Conservation (phyloP, 2,888 invertebrate species). For the Sepioteuthis lessoniana region DNA sequence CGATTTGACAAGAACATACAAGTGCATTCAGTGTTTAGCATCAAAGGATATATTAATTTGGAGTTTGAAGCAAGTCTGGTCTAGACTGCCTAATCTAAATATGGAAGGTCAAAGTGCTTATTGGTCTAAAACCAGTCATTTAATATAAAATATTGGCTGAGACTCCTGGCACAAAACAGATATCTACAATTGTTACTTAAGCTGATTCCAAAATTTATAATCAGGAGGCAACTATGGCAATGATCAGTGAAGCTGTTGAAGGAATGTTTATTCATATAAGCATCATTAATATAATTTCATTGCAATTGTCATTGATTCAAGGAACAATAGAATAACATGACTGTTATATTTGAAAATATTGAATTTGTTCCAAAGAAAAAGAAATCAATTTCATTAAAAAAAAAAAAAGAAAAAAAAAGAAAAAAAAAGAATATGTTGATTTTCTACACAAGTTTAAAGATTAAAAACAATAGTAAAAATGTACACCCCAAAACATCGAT, state of each 20-base stretch:
- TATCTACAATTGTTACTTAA: neutral
- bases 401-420: too few relatives aligned
- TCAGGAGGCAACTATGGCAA: neutral
- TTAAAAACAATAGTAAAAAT: too few relatives aligned
- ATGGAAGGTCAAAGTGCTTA: neutral
- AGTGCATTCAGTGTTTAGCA: neutral
- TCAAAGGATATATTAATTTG: neutral
- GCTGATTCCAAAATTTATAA: neutral
- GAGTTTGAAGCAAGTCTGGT: neutral
- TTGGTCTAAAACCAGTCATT: neutral
- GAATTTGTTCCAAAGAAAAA: too few relatives aligned
- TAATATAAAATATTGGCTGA: neutral
- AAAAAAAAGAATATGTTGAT: too few relatives aligned
- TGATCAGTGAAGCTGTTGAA: neutral
- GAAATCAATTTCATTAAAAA: too few relatives aligned
- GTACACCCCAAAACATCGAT: too few relatives aligned
- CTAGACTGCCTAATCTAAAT: neutral
- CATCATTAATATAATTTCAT: neutral
- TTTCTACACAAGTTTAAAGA: too few relatives aligned
- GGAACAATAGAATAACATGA: too few relatives aligned
- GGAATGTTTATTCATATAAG: neutral
- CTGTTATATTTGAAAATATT: too few relatives aligned
- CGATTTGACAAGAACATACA: neutral
- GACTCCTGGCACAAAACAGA: neutral
- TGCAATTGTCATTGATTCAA: too few relatives aligned